Percentiles rank a stretch among this genome's conserved stretches.
phyloP scores from a whole-genome alignment of 1,140 invertebrate genomes.

The Orchesella cincta region DNA sequence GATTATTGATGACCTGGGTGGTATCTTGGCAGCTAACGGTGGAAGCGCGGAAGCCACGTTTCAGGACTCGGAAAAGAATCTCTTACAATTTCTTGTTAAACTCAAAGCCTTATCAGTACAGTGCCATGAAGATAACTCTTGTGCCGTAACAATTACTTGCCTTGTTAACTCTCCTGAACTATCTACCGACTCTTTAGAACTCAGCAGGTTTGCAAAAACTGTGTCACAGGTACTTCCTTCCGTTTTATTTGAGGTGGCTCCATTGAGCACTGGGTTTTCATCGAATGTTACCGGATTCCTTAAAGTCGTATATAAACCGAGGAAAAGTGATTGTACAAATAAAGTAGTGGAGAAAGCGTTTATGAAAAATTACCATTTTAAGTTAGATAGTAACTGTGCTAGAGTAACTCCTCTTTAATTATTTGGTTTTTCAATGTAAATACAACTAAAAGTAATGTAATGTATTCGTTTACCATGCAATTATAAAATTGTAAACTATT shows the following conservation, averaged over 20 bases:
- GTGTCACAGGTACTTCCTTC: neutral
- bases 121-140: neutral
- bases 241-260: conserved; percentile 1
- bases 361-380: conserved; percentile 15
- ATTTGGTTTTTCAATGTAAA: neutral
- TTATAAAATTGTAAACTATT: too few species aligned
- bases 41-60: too few species aligned
- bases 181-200: neutral
- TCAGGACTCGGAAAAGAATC: neutral
- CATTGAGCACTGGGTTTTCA: conserved; percentile 2
- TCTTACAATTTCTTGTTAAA: neutral
- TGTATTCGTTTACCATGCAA: too few species aligned
- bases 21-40: neutral
- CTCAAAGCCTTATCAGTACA: neutral
- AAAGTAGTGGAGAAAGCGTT: neutral
- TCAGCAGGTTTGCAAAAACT: neutral
- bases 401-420: neutral
- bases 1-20: neutral
- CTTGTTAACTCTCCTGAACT: neutral
- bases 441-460: neutral
- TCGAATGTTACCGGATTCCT: conserved; percentile 2
- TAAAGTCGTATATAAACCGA: neutral
- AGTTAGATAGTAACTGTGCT: neutral
- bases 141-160: neutral
- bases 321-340: neutral